Conservation (phyloP, 2,797 vertebrate genomes). For the Lithobates pipiens region DNA sequence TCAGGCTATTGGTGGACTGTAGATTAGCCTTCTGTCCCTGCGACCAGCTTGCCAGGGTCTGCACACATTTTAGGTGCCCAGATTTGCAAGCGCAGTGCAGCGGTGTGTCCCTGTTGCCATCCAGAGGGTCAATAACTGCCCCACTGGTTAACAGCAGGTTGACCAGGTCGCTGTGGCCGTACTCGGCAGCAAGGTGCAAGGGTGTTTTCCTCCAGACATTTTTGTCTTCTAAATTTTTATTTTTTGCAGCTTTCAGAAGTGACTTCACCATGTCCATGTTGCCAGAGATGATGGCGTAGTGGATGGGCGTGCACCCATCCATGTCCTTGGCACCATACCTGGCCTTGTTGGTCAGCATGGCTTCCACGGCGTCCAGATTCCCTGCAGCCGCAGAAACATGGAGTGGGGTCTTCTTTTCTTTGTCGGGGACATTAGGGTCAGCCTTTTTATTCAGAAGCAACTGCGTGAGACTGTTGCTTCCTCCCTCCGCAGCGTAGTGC, state of each 20-base stretch:
- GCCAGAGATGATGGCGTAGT: slow-evolving; percentile 73
- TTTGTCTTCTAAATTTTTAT: slow-evolving; percentile 76
- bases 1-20: slow-evolving; percentile 75
- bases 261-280: slow-evolving; percentile 64
- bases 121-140: slow-evolving; percentile 77
- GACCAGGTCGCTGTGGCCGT: slow-evolving; percentile 71
- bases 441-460: slow-evolving; percentile 74
- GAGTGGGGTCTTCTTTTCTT: slow-evolving; percentile 79
- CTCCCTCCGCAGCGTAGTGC: slow-evolving; percentile 75
- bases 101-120: slow-evolving; percentile 79
- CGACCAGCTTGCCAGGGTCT: slow-evolving; percentile 70
- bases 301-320: slow-evolving; percentile 78
- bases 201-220: slow-evolving; percentile 83
- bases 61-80: slow-evolving; percentile 69
- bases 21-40: slow-evolving; percentile 72
- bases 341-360: slow-evolving; percentile 72
- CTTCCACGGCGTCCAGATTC: slow-evolving; percentile 62
- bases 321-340: slow-evolving; percentile 77
- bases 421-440: slow-evolving; percentile 73
- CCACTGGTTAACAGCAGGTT: slow-evolving; percentile 71
- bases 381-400: slow-evolving; percentile 76
- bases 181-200: slow-evolving; percentile 77
- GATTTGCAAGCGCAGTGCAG: slow-evolving; percentile 78
- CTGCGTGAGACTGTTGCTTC: slow-evolving; percentile 67
- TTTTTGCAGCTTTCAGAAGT: slow-evolving; percentile 71